phyloP scores from a whole-genome alignment of 2,888 invertebrate genomes.

The Mechanitis mazaeus region DNA sequence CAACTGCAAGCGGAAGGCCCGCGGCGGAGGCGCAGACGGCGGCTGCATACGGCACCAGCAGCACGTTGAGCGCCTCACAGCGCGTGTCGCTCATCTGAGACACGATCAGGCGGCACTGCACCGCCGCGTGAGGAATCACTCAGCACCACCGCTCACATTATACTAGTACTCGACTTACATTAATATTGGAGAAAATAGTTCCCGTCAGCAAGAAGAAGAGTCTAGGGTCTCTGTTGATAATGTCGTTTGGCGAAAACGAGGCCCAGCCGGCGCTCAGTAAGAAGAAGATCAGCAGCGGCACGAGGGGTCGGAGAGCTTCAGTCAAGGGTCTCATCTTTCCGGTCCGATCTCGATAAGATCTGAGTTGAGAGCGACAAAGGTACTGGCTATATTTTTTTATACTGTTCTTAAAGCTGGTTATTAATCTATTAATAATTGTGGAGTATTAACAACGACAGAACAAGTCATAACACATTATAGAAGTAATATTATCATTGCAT shows the following conservation, averaged over 20 bases:
- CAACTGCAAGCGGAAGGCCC: constrained; percentile 65
- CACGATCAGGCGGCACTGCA: constrained; percentile 97
- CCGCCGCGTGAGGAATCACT: too few relatives aligned
- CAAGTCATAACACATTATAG: too few relatives aligned
- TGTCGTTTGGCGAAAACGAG: constrained; percentile 84
- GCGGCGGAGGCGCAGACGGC: constrained; percentile 52
- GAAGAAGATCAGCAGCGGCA: constrained; percentile 87
- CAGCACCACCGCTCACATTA: too few relatives aligned
- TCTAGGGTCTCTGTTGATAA: constrained; percentile 89
- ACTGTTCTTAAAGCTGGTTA: too few relatives aligned
- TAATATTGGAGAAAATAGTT: constrained; percentile 98
- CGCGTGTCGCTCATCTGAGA: constrained; percentile 97
- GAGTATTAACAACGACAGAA: too few relatives aligned
- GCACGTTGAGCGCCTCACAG: constrained; percentile 87
- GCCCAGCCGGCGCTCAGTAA: constrained; percentile 88
- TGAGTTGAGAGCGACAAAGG: constrained; percentile 40
- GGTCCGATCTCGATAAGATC: constrained; percentile 89
- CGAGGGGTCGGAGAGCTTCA: constrained; percentile 92
- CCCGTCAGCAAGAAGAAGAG: constrained; percentile 92
- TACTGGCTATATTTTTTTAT: too few relatives aligned
- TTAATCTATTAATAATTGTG: too few relatives aligned
- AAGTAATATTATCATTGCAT: too few relatives aligned
- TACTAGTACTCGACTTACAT: constrained; percentile 79
- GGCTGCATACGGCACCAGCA: constrained; percentile 78
- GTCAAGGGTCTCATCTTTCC: constrained; percentile 87